Conservation (phyloP, 2,113 vertebrate genomes). For the Hymenochirus boettgeri region DNA sequence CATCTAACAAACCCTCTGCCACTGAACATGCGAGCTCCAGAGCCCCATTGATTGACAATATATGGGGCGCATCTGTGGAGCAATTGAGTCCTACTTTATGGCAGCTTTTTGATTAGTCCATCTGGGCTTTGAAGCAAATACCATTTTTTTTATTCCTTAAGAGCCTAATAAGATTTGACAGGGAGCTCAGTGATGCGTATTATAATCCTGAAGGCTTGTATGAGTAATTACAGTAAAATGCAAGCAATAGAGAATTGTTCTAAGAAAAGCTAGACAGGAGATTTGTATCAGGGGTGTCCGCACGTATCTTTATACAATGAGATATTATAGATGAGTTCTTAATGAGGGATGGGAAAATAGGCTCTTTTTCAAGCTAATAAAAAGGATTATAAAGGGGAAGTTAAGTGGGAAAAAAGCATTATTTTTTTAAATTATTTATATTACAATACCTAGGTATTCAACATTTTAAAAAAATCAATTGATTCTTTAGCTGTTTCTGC, state of each 20-base stretch:
- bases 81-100: slow-evolving; percentile 1
- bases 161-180: slow-evolving; percentile 9
- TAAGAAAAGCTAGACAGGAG: not conserved
- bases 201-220: not conserved
- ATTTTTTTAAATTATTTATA: no score
- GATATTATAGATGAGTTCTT: no score
- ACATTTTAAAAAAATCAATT: no score
- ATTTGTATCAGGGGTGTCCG: no score
- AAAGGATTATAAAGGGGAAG: no score
- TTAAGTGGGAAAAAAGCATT: no score
- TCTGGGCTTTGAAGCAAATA: slow-evolving; percentile 23
- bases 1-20: not conserved
- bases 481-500: no score
- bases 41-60: slow-evolving; percentile 6
- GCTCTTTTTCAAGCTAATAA: no score
- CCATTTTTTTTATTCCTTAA: slow-evolving; percentile 11
- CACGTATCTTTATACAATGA: no score
- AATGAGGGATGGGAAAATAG: no score
- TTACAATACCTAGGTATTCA: no score
- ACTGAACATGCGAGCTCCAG: not conserved
- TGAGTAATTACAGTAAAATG: slow-evolving; percentile 20
- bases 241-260: not conserved
- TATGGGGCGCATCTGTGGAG: slow-evolving; percentile 14
- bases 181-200: not conserved
- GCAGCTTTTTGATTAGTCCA: slow-evolving; percentile 22